Base-by-base conservation (phyloP, 2,797 vertebrate species). In the Scarus forsteni region DNA sequence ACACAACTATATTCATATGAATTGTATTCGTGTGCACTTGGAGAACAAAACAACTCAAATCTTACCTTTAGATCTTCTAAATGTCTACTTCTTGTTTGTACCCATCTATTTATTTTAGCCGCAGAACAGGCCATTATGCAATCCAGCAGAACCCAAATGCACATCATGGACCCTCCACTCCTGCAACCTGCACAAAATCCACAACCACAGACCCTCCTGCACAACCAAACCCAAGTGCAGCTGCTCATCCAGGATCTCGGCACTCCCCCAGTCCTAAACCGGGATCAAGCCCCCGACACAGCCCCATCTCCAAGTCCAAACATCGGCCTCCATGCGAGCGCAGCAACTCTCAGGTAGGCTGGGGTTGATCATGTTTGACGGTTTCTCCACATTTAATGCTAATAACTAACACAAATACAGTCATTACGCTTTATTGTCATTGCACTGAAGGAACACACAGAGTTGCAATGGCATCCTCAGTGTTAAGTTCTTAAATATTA, bases 91-190 rank as follows among this genome's bases (percentile, higher is more conserved):
- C 43, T 42, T 39, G 6, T 67, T 35, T 61, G 15, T 16, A 43
- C 5, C n/a, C 11, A 5, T 7, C n/a, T 27, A 1, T 57, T 19
- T 66, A 18, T 78, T 46, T 75, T 59, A 98, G 96, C 77, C 92
- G 94, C 62, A 95, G 92, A 55, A 92, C 93, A 53, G 96, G 96
- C 60, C 96, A 97, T 12, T 96, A 96, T 79, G 93, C 90, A 83
- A 94, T 94, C 81, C 96, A 89, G 73, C 89, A 88, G 70, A 88
- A 66, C 72, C 85, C 80, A 45, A 77, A 55, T 63, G 1, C 58
- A 6, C 81, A 74, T 0, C 73, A 64, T 35, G 83, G 38, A 10
- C 43, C 69, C 2, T 34, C 66, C 7, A 13, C 48, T 1, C 2
- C 54, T n/a, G 6, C 43, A 53, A 9, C 12, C 13, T 38, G 8